phyloP scores from a whole-genome alignment of 2,113 vertebrate genomes.

The Vidua chalybeata region DNA sequence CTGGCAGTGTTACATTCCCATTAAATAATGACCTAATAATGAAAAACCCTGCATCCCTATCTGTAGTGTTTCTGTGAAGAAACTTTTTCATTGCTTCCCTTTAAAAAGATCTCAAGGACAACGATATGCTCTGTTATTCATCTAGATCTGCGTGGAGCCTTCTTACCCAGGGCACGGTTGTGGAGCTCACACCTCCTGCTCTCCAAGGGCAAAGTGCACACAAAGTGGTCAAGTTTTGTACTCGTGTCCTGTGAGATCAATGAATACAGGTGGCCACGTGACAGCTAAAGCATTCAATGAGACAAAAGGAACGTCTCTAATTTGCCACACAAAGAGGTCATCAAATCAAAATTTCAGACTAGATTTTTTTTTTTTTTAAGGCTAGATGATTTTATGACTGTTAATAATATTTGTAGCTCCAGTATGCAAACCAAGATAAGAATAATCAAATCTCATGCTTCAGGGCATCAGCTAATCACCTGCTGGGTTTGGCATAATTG shows the following conservation, averaged over 20 bases:
- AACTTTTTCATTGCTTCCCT: neutral
- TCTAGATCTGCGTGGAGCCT: neutral
- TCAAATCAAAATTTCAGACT: neutral
- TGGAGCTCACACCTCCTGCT: neutral
- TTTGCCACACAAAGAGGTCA: neutral
- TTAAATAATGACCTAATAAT: neutral
- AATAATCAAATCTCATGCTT: conserved; percentile 65
- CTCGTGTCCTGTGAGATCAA: neutral
- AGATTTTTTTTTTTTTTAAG: neutral
- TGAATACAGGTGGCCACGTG: neutral
- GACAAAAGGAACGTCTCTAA: neutral
- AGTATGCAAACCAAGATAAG: conserved; percentile 40
- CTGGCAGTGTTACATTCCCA: neutral
- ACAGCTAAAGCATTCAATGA: neutral
- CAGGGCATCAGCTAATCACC: conserved; percentile 57
- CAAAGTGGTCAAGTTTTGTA: neutral
- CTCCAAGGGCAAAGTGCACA: neutral
- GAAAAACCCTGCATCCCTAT: neutral
- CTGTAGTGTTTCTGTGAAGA: neutral
- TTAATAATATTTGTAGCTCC: conserved; percentile 37
- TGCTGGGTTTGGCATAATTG: conserved; percentile 47
- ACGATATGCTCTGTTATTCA: neutral
- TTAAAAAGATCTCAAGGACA: neutral
- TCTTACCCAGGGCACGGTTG: neutral
- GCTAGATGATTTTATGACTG: neutral